Evolutionary conservation across 1,140 invertebrate species (phyloP).

Genomic region (Helicoverpa armigera): DNA sequence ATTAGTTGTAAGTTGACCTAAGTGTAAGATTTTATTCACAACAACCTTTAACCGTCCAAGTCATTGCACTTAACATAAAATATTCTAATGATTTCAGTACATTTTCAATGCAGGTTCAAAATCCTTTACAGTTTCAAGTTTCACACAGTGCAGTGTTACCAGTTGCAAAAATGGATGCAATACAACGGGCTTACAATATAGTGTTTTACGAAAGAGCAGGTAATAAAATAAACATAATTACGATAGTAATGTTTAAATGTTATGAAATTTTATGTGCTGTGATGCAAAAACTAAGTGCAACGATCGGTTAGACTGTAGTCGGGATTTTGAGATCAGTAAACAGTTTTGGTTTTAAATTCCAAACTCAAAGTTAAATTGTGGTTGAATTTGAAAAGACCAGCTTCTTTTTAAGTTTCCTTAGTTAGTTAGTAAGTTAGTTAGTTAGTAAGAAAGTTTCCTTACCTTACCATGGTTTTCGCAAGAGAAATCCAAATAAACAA

Average conservation of each 20-base stretch:
- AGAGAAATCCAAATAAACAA: background rate
- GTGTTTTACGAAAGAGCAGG: conserved; percentile 79
- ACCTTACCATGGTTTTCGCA: background rate
- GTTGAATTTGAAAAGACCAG: too few species aligned
- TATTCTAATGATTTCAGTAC: conserved; percentile 9
- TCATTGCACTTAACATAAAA: conserved; percentile 10
- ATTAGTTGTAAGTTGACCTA: too few species aligned
- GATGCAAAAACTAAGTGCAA: conserved; percentile 12
- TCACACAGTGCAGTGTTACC: background rate
- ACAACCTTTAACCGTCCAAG: background rate
- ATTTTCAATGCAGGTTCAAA: conserved; percentile 25
- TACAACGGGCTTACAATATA: conserved; percentile 62
- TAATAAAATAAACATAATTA: conserved; percentile 56
- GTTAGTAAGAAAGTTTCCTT: too few species aligned
- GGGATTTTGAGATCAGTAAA: background rate
- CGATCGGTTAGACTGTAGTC: background rate
- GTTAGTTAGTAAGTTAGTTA: too few species aligned
- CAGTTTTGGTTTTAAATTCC: too few species aligned
- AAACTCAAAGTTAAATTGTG: too few species aligned
- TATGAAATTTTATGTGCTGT: background rate
- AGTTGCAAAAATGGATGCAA: conserved; percentile 61
- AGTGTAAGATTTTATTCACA: background rate
- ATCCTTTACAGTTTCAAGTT: background rate
- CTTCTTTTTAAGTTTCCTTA: too few species aligned
- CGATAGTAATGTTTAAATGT: background rate